Percentiles rank a stretch among this genome's conserved stretches.
Conservation (phyloP, 2,888 invertebrate species). For the Eurytoma californica region DNA sequence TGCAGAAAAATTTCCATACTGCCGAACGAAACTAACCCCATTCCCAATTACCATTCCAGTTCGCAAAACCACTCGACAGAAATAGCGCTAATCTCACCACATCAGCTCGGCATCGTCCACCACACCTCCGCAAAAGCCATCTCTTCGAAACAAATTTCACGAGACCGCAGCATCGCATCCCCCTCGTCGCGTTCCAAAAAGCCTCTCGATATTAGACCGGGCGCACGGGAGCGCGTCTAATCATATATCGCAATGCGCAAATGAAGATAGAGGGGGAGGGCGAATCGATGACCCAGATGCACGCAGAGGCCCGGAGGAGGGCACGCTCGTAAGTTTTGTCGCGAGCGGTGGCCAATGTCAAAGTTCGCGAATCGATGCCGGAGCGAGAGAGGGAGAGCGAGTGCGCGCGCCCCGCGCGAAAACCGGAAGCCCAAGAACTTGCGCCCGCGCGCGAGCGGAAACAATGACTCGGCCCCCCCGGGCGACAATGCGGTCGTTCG, state of each 20-base stretch:
- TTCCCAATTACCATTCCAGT: too few species aligned
- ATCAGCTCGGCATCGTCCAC: too few species aligned
- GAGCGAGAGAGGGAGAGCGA: background rate
- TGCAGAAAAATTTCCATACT: too few species aligned
- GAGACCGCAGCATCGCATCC: too few species aligned
- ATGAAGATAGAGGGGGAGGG: constrained; percentile 28
- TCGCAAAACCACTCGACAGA: too few species aligned
- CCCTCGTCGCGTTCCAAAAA: constrained; percentile 7
- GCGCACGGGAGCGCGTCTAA: background rate
- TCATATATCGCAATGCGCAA: constrained; percentile 45
- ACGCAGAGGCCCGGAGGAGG: background rate
- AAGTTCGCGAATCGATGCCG: constrained; percentile 60
- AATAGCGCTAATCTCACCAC: too few species aligned
- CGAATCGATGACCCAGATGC: constrained; percentile 51
- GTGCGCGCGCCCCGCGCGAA: background rate
- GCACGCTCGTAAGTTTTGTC: constrained; percentile 15
- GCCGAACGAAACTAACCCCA: too few species aligned
- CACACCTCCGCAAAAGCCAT: too few species aligned
- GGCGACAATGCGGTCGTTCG: background rate
- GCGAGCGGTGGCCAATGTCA: constrained; percentile 59
- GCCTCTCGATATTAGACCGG: constrained; percentile 23
- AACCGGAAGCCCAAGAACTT: background rate
- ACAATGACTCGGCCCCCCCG: background rate
- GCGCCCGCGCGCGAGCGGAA: constrained; percentile 3
- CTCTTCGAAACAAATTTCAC: too few species aligned